Evolutionary conservation across 2,888 invertebrate species (phyloP), one percentile per base, ranked within the genome.

Genomic region (Ennomos erosarius): DNA sequence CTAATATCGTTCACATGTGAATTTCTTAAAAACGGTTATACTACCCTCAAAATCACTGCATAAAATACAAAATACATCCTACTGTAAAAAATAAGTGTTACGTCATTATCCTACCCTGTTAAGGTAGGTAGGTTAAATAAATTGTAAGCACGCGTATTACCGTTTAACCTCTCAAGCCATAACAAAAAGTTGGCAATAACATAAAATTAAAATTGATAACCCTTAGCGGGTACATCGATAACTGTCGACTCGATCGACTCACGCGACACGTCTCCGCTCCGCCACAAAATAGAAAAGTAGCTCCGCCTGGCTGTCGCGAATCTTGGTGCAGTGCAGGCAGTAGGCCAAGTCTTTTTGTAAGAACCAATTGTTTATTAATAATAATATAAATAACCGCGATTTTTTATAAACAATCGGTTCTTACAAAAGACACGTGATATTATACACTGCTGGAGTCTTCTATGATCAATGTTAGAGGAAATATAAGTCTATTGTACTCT

Each of bases 181-280:
- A 45, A 49, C 51, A 55, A 53, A 56, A 59, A 55, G 52, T 53
- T 53, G 39, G 45, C 56, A 56, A 45, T 63, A 45, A 49, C 56
- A 57, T 57, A 40, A 63, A 59, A 57, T 59, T 54, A 47, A 57
- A 63, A 59, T 57, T 49, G 51, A 59, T 50, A 42, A 51, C 58
- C 38, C 39, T 59, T 44, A 1, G 36, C 48, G 46, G 16, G 35
- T 34, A 51, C 39, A 38, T 49, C 42, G 55, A 36, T 60, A 48
- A 43, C 43, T 16, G 50, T 59, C n/a, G n/a, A n/a, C n/a, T n/a
- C n/a, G n/a, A n/a, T n/a, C n/a, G n/a, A n/a, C n/a, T n/a, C 56
- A 63, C 56, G 59, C 50, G 35, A 56, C 10, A 37, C 11, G 12
- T 10, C 38, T 16, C 11, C 1, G 35, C 45, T 26, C 33, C 13